Evolutionary conservation across 23 tunicate species (phyloP), one percentile per base, ranked within the genome.

Genomic region (Halocynthia roretzi): DNA sequence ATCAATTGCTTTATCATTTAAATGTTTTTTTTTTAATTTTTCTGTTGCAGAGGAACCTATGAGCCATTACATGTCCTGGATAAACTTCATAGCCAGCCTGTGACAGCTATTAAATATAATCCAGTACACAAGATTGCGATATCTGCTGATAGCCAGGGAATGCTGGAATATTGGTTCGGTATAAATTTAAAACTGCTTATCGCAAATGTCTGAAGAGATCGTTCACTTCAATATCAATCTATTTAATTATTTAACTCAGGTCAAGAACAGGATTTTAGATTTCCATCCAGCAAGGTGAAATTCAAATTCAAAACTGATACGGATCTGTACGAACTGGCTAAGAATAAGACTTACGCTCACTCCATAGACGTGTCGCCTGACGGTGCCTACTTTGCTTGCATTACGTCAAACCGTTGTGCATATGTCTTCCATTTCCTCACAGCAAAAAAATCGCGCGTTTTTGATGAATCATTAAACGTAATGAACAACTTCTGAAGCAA

Each of bases 231-330:
- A 56, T 10, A 56, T 10, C 10, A 56, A 56, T 10, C 10, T 10
- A 56, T 10, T 67, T 67, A 40, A 53, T 44, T 21, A 77, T 12
- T 23, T 9, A 11, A 8, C 49, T 10, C 66, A 62, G 96, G 90
- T 54, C 87, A 85, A 67, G 91, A 91, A 81, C 22, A 81, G 18
- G 87, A 81, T 17, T 91, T 54, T 54, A 76, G 71, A 22, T 88
- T 85, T 60, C 96, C 96, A 7, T 55, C 71, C 58, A 56, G 31
- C 6, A 52, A 67, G 53, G 84, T 86, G 8, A 82, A 85, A n/a
- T 95, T 88, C 72, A 84, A 85, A 64, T 88, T 76, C 55, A 95
- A 95, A 82, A 88, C 87, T 5, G 87, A 95, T 63, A 95, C 99
- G 14, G 96, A 88, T 81, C 63, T 95, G 15, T 95, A 95, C 61